phyloP scores from a whole-genome alignment of 2,797 vertebrate species.

The Pseudocheirus occidentalis region DNA sequence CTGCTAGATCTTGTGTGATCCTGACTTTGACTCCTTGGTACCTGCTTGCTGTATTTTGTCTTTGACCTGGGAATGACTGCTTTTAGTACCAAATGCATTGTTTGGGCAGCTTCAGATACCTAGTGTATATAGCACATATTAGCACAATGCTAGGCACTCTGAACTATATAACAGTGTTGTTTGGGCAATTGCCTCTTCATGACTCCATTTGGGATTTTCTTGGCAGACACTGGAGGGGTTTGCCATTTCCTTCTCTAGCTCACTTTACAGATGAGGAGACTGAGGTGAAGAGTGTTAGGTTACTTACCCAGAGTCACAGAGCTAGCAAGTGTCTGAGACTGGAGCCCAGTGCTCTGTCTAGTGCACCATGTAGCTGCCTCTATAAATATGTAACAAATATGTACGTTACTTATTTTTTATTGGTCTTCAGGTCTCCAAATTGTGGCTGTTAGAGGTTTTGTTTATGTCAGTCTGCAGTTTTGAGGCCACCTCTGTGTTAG shows the following conservation, averaged over 20 bases:
- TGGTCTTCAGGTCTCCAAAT: background rate
- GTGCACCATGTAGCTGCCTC: too few relatives aligned
- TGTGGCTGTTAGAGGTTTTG: background rate
- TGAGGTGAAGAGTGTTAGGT: too few relatives aligned
- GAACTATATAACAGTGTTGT: background rate
- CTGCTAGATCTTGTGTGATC: too few relatives aligned
- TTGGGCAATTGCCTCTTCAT: background rate
- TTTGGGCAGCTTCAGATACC: background rate
- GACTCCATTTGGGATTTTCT: background rate
- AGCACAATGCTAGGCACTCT: background rate
- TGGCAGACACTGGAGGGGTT: background rate
- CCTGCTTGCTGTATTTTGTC: too few relatives aligned
- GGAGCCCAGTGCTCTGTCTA: too few relatives aligned
- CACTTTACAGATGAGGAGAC: background rate
- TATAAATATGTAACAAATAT: background rate
- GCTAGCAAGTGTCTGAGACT: too few relatives aligned
- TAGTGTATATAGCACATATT: background rate
- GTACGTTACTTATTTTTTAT: background rate
- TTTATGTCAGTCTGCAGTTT: background rate
- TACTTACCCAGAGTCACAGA: too few relatives aligned
- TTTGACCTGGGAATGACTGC: too few relatives aligned
- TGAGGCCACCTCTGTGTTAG: background rate
- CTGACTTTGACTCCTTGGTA: too few relatives aligned
- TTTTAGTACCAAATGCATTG: too few relatives aligned
- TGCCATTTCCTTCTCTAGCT: background rate